Evolutionary conservation across 2,113 vertebrate species (phyloP), one percentile per base, ranked within the genome.

Genomic region (Sapajus apella): DNA sequence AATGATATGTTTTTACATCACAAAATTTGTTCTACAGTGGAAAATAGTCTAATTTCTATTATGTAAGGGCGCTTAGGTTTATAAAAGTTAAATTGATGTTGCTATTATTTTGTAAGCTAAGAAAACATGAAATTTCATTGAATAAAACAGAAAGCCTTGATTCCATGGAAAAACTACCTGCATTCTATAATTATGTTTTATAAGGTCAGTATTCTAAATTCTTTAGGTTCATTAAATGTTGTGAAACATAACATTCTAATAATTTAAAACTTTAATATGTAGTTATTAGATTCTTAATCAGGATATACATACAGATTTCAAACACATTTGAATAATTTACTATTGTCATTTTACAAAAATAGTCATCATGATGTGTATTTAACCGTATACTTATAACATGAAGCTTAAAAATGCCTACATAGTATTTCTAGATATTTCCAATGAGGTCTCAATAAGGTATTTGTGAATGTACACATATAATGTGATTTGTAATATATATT

Each of bases 11-110:
- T 81, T 66, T 96, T 82, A 43, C n/a, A 61, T 95, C 50, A 72
- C 20, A 73, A 90, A 95, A 73, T 52, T 52, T 70, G 6, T 87
- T 73, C 72, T 87, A 37, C 40, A 79, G 75, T 95, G 20, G 85
- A 30, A 90, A 92, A 50, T 35, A 87, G 55, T 94, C 52, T 89
- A 68, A 93, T 70, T 92, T 90, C 56, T 50, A 70, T 18, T 90
- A 95, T n/a, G 35, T 81, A 94, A 95, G 17, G 2, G 8, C 8
- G 81, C 14, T 83, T 50, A 80, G 35, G 66, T 73, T 64, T 86
- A n/a, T 73, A 72, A 77, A 91, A 94, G 40, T 94, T 91, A 92
- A 94, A 77, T 79, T 94, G 58, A 47, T 93, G 35, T 88, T 77
- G 27, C 47, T 80, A 30, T n/a, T 87, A 61, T 23, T 87, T 80